Evolutionary conservation across 2,113 vertebrate genomes (phyloP).

Genomic region (Gnathonemus longibarbis): DNA sequence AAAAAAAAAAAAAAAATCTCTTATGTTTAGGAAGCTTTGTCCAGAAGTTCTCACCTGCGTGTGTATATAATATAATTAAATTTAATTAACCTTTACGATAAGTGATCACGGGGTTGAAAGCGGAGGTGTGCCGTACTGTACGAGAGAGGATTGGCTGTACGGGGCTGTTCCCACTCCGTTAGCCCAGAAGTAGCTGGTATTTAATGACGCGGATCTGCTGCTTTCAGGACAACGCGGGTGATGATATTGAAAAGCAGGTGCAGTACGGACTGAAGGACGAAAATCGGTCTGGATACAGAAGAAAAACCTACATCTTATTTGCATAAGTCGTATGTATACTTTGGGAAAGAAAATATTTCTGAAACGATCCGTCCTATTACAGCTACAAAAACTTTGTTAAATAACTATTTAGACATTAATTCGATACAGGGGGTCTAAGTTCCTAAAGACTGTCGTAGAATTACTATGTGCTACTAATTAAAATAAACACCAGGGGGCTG

Average conservation of each 20-base stretch:
- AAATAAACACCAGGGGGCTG: neutral
- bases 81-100: neutral
- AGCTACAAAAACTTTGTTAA: neutral
- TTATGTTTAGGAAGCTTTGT: neutral
- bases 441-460: neutral
- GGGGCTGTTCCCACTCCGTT: neutral
- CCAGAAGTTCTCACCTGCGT: neutral
- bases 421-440: neutral
- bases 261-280: neutral
- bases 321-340: neutral
- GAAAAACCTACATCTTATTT: neutral
- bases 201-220: neutral
- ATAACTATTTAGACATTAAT: neutral
- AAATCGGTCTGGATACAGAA: neutral
- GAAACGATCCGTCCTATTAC: neutral
- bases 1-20: too few species aligned
- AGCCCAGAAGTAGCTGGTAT: neutral
- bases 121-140: neutral
- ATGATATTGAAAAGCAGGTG: neutral
- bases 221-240: neutral
- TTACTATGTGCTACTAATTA: neutral
- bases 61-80: neutral
- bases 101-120: conserved; percentile 22
- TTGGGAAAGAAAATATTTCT: neutral
- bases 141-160: conserved; percentile 36